Evolutionary conservation across 1,140 invertebrate genomes (phyloP), one percentile per base, ranked within the genome.

Genomic region (Pogonus chalceus): DNA sequence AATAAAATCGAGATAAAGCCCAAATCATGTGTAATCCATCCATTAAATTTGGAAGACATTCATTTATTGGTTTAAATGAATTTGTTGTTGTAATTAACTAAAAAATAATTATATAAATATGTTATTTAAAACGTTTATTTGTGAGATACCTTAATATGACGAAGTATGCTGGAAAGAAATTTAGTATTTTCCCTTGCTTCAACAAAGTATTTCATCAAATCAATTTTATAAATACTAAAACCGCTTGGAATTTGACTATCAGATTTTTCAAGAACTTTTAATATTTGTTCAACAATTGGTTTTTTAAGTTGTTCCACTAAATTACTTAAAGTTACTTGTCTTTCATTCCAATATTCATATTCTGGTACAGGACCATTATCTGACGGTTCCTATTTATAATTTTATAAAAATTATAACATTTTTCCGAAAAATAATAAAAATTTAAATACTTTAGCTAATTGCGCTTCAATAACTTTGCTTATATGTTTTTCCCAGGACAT

Each of bases 11-110:
- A 0, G 87, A 90, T 22, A 90, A 74, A 18, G 87, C 77, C 88
- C 88, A 90, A 58, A 93, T 84, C 76, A 92, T 85, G 58, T 84
- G 80, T 20, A 95, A 69, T 12, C 86, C 85, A 61, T 90, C 85
- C 73, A 91, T 86, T 49, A 94, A 69, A 39, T 82, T 76, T 2
- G 85, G 83, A 35, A 96, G 76, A 1, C 79, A 77, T n/a, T 86
- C 79, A 1, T 75, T 79, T 52, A 88, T 83, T 71, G 75, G 73
- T 52, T 80, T 73, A 53, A 93, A 88, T 51, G 82, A 79, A 0
- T 83, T 78, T 26, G 82, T 79, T 56, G 82, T 78, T 52, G 81
- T 77, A 52, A 91, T 80, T 55, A 87, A 79, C 82, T 90, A 49
- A n/a, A 68, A 65, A 54, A 58, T 39, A 43, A 57, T 37, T n/a